Conservation (phyloP, 2,888 invertebrate species). For the Agriopis leucophaearia region DNA sequence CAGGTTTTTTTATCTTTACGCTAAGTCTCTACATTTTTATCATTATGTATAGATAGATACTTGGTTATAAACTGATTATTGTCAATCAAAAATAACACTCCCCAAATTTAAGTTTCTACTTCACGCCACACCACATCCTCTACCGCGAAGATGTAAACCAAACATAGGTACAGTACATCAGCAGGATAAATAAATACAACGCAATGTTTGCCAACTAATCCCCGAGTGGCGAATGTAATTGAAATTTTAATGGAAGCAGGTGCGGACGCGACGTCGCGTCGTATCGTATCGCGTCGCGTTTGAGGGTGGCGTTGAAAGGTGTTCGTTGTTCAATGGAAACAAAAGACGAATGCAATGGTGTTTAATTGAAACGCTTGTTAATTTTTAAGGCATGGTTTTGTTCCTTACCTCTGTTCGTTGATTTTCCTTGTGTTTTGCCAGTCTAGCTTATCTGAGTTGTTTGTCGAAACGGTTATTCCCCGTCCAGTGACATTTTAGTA, state of each 20-base stretch:
- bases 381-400: not conserved
- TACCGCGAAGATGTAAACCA: conserved; percentile 26
- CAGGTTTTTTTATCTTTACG: too few species aligned
- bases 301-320: conserved; percentile 4
- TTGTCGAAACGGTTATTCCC: not conserved
- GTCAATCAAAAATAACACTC: not conserved
- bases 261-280: conserved; percentile 39
- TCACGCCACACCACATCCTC: not conserved
- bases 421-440: not conserved
- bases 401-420: not conserved
- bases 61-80: too few species aligned
- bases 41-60: too few species aligned
- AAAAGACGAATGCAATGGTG: conserved; percentile 2
- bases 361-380: conserved; percentile 8
- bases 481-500: not conserved
- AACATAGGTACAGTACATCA: conserved; percentile 19
- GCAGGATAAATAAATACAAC: conserved; percentile 45
- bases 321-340: conserved; percentile 9
- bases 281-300: conserved; percentile 17
- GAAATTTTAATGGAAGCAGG: conserved; percentile 53
- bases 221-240: conserved; percentile 47
- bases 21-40: too few species aligned
- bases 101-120: not conserved
- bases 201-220: conserved; percentile 45
- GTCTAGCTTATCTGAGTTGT: not conserved